Conservation (phyloP, 2,113 vertebrate species). For the Lycocorax pyrrhopterus region DNA sequence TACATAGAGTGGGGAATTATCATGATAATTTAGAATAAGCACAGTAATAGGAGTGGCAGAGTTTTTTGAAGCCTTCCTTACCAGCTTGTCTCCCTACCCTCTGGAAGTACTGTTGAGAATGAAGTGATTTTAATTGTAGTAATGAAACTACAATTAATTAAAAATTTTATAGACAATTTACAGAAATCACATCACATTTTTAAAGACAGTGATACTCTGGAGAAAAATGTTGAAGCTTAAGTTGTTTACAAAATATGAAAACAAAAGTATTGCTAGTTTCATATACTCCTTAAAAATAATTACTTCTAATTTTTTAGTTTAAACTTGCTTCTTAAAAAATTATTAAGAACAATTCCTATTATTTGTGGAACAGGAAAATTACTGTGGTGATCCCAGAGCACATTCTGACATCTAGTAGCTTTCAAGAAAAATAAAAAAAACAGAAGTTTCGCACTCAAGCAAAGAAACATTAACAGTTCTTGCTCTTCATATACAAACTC, state of each 20-base stretch:
- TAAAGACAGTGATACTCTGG: not conserved
- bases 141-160: not conserved
- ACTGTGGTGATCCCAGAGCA: not conserved
- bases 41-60: not conserved
- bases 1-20: not conserved
- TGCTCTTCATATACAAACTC: not conserved
- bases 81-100: not conserved
- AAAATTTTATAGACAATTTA: not conserved
- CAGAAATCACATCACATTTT: not conserved
- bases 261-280: not conserved
- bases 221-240: not conserved
- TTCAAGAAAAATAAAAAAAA: not conserved
- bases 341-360: not conserved
- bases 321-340: not conserved
- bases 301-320: not conserved
- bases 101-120: not conserved
- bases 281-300: not conserved
- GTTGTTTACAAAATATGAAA: not conserved
- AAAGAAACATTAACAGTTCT: not conserved
- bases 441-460: not conserved
- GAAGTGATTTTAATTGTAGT: not conserved
- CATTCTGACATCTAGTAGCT: not conserved
- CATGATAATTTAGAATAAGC: not conserved
- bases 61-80: not conserved
- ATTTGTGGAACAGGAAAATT: not conserved